These are phyloP conservation scores for Megaceryle maxima DNA, from an alignment of 2,113 vertebrate species.

Conservation along the genomic window DNA sequence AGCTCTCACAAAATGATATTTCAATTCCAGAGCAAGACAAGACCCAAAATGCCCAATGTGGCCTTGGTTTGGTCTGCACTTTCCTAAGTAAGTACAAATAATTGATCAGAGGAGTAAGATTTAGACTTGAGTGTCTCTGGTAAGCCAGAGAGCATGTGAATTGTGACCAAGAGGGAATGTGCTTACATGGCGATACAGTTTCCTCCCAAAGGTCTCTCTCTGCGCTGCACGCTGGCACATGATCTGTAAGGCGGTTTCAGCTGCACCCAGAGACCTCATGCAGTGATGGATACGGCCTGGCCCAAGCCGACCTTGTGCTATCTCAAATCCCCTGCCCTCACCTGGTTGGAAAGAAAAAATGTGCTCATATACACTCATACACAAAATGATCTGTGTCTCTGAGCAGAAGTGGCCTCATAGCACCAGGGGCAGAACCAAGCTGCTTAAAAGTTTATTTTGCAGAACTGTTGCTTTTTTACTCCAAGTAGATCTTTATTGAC, in stretches of 20 bases:
- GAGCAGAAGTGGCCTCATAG: background rate
- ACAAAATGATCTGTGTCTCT: background rate
- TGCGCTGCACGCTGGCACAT: slow-evolving; percentile 81
- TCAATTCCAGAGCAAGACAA: background rate
- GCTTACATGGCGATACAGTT: slow-evolving; percentile 87
- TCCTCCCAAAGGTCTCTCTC: slow-evolving; percentile 85
- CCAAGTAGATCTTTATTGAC: background rate
- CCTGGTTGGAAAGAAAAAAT: slow-evolving; percentile 70
- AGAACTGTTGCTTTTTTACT: background rate
- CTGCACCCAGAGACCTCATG: slow-evolving; percentile 85
- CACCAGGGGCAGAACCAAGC: background rate
- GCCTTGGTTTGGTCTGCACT: background rate
- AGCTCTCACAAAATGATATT: background rate
- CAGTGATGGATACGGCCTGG: slow-evolving; percentile 92
- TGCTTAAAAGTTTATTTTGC: background rate
- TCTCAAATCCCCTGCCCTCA: slow-evolving; percentile 91
- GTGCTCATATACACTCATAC: too few relatives aligned
- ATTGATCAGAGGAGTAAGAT: background rate
- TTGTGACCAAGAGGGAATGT: background rate
- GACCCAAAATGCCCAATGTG: background rate
- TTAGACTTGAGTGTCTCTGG: background rate
- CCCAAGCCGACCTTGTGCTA: slow-evolving; percentile 89
- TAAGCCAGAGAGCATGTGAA: background rate
- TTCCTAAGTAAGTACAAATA: background rate
- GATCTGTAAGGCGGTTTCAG: slow-evolving; percentile 83